phyloP scores from a whole-genome alignment of 2,888 invertebrate species.

The Brachycybe producta region DNA sequence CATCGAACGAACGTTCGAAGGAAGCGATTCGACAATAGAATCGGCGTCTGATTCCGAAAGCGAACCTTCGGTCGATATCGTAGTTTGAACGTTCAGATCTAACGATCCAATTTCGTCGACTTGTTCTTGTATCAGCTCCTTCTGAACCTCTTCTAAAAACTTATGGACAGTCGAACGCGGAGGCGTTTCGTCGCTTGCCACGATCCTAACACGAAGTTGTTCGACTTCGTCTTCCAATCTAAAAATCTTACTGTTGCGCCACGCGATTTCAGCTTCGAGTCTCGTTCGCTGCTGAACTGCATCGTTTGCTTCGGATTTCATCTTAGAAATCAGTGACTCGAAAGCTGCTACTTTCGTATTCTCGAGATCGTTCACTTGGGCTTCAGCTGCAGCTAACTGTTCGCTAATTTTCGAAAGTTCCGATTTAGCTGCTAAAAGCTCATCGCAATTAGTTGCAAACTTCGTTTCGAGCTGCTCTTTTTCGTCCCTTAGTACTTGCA shows the following conservation, averaged over 20 bases:
- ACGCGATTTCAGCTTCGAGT: conserved; percentile 16
- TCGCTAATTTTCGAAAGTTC: too few relatives aligned
- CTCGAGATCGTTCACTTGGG: not conserved
- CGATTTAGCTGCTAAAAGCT: too few relatives aligned
- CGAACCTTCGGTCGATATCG: conserved; percentile 4
- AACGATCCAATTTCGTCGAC: not conserved
- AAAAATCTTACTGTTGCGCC: conserved; percentile 19
- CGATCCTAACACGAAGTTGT: not conserved
- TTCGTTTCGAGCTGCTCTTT: too few relatives aligned
- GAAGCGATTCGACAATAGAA: conserved; percentile 3
- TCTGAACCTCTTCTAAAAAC: conserved; percentile 14
- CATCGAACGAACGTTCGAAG: conserved; percentile 22
- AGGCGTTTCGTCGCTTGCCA: conserved; percentile 2
- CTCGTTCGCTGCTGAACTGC: not conserved
- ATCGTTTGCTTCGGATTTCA: too few relatives aligned
- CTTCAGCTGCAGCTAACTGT: too few relatives aligned
- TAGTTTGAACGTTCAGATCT: not conserved
- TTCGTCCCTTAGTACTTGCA: conserved; percentile 14
- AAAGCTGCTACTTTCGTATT: not conserved
- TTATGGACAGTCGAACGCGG: conserved; percentile 5
- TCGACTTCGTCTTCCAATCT: conserved; percentile 19
- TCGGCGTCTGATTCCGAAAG: conserved; percentile 10
- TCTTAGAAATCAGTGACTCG: too few relatives aligned
- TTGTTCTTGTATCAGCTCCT: conserved; percentile 6
- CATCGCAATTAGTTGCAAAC: too few relatives aligned